Evolutionary conservation across 2,888 invertebrate species (phyloP), one percentile per base, ranked within the genome.

Genomic region (Diaperis boleti): DNA sequence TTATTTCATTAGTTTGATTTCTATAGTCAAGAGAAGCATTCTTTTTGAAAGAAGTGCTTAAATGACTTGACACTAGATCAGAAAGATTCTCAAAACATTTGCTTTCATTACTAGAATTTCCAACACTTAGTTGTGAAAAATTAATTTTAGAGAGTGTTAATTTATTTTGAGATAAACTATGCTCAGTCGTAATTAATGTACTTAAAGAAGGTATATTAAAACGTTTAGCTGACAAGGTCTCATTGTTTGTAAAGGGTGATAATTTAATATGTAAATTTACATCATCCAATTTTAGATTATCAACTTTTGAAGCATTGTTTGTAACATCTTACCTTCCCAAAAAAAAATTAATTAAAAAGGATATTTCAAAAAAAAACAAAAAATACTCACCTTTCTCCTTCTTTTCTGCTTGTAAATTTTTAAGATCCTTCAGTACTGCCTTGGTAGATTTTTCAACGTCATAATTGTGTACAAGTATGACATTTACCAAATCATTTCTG

Each of bases 381-480:
- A 11, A 41, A 56, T 63, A 69, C 64, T 80, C 78, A 82, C 82
- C 82, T 82, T 79, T 79, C 18, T 77, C 76, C 63, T 74, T 68
- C 61, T 55, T 41, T 49, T 64, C 65, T 33, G 29, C 26, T 11
- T 61, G 69, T 41, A 57, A 62, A 57, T 64, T 65, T 41, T 67
- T 68, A 31, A 72, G 65, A 60, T 74, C 68, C 39, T 77, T 74
- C 17, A 81, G 67, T 59, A 96, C 85, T 70, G 86, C 86, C 82
- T 95, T 89, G 11, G 95, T 83, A 10, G 92, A 86, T 75, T 87
- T 87, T 69, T 89, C 88, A 33, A 88, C 84, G 79, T 94, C 87
- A 79, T 90, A 96, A 67, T 89, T 86, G 70, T 89, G 84, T 59
- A 86, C 85, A 59, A 95, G 81, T 20, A 94, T 88, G 39, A 90